Evolutionary conservation across 2,888 invertebrate species (phyloP).

Genomic region (Heliconius ismenius): DNA sequence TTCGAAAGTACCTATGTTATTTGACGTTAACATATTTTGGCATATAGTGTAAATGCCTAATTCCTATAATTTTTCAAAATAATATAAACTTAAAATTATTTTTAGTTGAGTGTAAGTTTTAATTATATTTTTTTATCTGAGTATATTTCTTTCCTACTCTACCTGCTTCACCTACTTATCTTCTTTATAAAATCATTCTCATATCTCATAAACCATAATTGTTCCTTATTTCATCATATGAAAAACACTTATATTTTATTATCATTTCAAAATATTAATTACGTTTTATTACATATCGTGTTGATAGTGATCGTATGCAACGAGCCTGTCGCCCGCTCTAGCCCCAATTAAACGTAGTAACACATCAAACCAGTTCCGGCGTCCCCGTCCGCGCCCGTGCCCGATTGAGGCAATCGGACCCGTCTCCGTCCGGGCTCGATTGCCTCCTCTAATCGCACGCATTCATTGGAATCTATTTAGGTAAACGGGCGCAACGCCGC

Average conservation of each 20-base stretch:
- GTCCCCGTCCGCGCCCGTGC: constrained; percentile 45
- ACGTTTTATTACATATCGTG: constrained; percentile 23
- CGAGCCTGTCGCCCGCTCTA: constrained; percentile 51
- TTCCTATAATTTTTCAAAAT: too few relatives aligned
- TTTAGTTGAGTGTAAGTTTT: too few relatives aligned
- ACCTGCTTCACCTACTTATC: not conserved
- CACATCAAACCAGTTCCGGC: constrained; percentile 63
- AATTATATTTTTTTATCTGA: not conserved
- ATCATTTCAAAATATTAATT: constrained; percentile 17
- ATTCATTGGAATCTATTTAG: constrained; percentile 72
- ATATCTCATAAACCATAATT: not conserved
- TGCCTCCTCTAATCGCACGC: constrained; percentile 57
- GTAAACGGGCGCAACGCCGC: constrained; percentile 58
- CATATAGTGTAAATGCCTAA: not conserved
- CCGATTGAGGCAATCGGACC: constrained; percentile 27
- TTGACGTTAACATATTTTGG: not conserved
- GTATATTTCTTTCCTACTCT: not conserved
- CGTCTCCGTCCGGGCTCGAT: constrained; percentile 23
- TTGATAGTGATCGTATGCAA: constrained; percentile 46
- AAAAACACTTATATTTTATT: not conserved
- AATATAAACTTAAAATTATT: too few relatives aligned
- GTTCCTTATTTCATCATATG: not conserved
- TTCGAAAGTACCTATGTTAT: not conserved
- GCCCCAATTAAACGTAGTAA: constrained; percentile 64
- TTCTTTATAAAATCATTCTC: not conserved